Evolutionary conservation across 2,888 invertebrate genomes (phyloP), one percentile per base, ranked within the genome.

Genomic region (Pristionchus mayeri): DNA sequence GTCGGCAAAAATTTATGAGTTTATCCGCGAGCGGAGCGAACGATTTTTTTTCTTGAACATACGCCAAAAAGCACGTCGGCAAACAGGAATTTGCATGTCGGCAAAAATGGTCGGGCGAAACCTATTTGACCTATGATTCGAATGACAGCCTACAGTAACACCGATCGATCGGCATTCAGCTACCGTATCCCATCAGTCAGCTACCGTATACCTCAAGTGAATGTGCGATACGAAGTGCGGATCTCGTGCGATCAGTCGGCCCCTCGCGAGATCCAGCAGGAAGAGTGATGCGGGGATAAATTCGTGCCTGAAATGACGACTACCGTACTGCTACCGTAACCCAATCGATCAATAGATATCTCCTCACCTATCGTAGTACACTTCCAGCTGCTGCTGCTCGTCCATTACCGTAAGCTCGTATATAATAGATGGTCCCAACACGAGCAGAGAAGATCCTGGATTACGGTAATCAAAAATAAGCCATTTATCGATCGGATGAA

Each of bases 341-440:
- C 75, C n/a, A 18, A 21, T 11, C n/a, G 24, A 34, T 40, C 40
- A 48, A 76, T 44, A 44, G 21, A 48, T 48, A 82, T 16, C 24
- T 11, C 11, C 83, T 24, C 67, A 90, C 88, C 87, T 84, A 50
- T 89, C 86, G 60, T 86, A 85, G 75, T 89, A 91, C 37, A 82
- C 60, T 34, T 90, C 89, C 84, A 91, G 84, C 78, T 91, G 91
- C 30, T 89, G 88, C 83, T 86, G 85, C 82, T 91, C 90, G 52
- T 83, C 71, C 83, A 84, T 48, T 44, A 84, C 40, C 89, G 71
- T 71, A 63, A 83, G 40, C 27, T 83, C 83, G 52, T 71, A 83
- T 18, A 83, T 44, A 52, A 52, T 71, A 3, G 34, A 37, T 4
- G 83, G 67, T 52, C 83, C 71, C 48, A 83, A 44, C 40, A 81